phyloP scores from a whole-genome alignment of 2,113 vertebrate genomes.

The Entomyzon cyanotis region DNA sequence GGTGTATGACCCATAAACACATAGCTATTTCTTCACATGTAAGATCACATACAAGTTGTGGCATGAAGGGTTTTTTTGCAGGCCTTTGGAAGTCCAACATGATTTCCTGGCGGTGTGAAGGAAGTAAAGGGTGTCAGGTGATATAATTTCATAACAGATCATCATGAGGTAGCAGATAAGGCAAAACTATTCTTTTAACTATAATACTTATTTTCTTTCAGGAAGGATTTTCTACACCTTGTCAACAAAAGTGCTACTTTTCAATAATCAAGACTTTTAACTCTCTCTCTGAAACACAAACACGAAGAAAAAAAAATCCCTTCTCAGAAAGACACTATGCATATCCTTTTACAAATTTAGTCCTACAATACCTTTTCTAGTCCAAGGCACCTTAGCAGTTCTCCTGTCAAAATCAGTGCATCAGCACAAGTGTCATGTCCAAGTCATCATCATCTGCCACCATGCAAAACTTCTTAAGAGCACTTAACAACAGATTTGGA shows the following conservation, averaged over 20 bases:
- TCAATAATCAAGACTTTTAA: neutral
- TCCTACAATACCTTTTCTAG: neutral
- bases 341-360: neutral
- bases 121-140: neutral
- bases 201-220: neutral
- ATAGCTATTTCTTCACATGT: neutral
- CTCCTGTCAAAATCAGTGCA: neutral
- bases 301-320: neutral
- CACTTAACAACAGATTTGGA: accelerated
- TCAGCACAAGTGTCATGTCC: neutral
- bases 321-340: neutral
- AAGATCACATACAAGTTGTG: neutral
- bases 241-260: neutral
- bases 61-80: neutral
- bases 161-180: accelerated
- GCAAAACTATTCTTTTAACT: neutral
- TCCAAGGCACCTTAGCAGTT: neutral
- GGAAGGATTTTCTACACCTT: neutral
- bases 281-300: neutral
- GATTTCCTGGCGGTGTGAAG: neutral
- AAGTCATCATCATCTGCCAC: neutral
- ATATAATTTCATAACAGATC: neutral
- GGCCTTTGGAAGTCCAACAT: neutral
- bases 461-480: neutral
- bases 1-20: neutral